Evolutionary conservation across 2,888 invertebrate species (phyloP), one percentile per base, ranked within the genome.

Genomic region (Maniola hyperantus): DNA sequence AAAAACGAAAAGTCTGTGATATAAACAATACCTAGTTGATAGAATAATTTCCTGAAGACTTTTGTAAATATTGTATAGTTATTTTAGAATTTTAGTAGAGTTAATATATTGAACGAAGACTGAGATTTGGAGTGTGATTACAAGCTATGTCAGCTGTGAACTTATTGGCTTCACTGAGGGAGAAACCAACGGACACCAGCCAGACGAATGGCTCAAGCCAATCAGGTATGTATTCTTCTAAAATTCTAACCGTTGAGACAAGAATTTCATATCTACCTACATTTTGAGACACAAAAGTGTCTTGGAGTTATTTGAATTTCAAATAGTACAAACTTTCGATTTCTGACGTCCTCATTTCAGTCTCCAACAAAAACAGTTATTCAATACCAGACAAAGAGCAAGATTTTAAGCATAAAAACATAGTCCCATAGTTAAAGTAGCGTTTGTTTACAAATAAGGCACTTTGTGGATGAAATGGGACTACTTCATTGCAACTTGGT

Each of bases 1-100:
- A 91, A 91, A 92, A 92, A 93, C 92, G 93, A 93, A 92, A 92
- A 92, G 93, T 93, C 93, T 93, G 93, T 93, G 93, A 93, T 93
- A 93, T 93, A 93, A 93, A 93, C 92, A 92, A 90, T 91, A 91
- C 85, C 79, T 92, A 91, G 89, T 84, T 88, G 87, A 85, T 92
- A 92, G 85, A 85, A 80, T 89, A 90, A 87, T 89, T 90, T 89
- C 86, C 86, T 88, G 85, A 88, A 88, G 83, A 85, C 83, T 88
- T 89, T 90, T 89, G 89, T 92, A 91, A 88, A 91, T 91, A 92
- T 85, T 91, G 87, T 89, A 89, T 82, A 86, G 85, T 87, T 88
- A 89, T 88, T 89, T 86, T 87, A 89, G 87, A 86, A 85, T 86
- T 89, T 87, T 91, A 89, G 84, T 85, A 85, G 84, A 88, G 79